phyloP scores from a whole-genome alignment of 2,797 vertebrate species.

The Pangasius sanitwongsei region DNA sequence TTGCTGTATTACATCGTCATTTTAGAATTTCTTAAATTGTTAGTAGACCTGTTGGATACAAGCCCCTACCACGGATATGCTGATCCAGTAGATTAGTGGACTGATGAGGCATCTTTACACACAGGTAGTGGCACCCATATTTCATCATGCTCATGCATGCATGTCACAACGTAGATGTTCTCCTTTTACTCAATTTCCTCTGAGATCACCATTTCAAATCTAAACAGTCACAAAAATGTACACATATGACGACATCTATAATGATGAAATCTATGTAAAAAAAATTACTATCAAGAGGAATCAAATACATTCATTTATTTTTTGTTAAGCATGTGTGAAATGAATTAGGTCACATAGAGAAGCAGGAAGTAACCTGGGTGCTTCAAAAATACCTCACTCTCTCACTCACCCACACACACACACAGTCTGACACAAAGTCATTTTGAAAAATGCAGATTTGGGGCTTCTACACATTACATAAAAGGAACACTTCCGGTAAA shows the following conservation, averaged over 20 bases:
- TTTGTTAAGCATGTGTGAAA: not conserved
- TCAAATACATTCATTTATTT: not conserved
- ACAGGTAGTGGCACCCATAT: not conserved
- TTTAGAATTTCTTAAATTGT: not conserved
- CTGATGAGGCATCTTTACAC: not conserved
- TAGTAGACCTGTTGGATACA: not conserved
- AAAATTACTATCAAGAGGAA: not conserved
- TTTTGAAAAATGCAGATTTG: slow-evolving; percentile 39
- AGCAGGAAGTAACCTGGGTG: slow-evolving; percentile 45
- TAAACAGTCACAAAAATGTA: not conserved
- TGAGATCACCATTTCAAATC: not conserved
- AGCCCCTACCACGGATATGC: not conserved
- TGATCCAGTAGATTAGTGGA: not conserved
- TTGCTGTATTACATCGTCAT: no score
- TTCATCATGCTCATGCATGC: not conserved
- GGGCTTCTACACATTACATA: not conserved
- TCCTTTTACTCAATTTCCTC: slow-evolving; percentile 15
- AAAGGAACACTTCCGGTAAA: not conserved
- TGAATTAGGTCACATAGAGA: slow-evolving; percentile 41
- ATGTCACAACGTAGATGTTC: not conserved
- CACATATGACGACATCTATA: not conserved
- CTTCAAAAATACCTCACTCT: slow-evolving; percentile 18
- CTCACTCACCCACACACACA: slow-evolving; percentile 9
- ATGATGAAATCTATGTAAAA: not conserved
- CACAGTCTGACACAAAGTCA: slow-evolving; percentile 7